phyloP scores from a whole-genome alignment of 1,140 invertebrate species.

The Sipha flava region DNA sequence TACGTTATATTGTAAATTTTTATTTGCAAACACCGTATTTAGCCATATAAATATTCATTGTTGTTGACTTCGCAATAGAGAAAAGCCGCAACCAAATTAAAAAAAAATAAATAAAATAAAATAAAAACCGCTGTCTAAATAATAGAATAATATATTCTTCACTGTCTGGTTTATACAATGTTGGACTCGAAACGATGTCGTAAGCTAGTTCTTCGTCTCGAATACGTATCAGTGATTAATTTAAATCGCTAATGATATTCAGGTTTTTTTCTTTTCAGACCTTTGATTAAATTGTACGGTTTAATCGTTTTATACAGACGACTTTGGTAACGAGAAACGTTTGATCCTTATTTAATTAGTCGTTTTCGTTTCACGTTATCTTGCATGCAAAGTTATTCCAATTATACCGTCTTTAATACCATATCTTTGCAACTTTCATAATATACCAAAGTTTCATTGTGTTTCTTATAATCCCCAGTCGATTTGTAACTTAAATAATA shows the following conservation, averaged over 20 bases:
- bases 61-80: not conserved
- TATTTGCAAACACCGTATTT: not conserved
- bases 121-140: too few relatives aligned
- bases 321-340: not conserved
- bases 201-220: too few relatives aligned
- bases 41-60: not conserved
- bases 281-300: too few relatives aligned
- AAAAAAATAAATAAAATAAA: too few relatives aligned
- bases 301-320: too few relatives aligned
- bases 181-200: too few relatives aligned
- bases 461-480: not conserved
- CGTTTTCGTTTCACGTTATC: not conserved
- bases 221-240: too few relatives aligned
- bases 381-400: not conserved
- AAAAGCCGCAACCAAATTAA: too few relatives aligned
- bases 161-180: too few relatives aligned
- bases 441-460: not conserved
- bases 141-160: too few relatives aligned
- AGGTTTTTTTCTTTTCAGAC: too few relatives aligned
- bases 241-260: too few relatives aligned
- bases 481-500: not conserved
- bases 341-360: not conserved
- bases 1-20: not conserved
- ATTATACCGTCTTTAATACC: not conserved
- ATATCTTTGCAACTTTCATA: not conserved